phyloP scores from a whole-genome alignment of 2,888 invertebrate species.

The Pyrgus malvae region DNA sequence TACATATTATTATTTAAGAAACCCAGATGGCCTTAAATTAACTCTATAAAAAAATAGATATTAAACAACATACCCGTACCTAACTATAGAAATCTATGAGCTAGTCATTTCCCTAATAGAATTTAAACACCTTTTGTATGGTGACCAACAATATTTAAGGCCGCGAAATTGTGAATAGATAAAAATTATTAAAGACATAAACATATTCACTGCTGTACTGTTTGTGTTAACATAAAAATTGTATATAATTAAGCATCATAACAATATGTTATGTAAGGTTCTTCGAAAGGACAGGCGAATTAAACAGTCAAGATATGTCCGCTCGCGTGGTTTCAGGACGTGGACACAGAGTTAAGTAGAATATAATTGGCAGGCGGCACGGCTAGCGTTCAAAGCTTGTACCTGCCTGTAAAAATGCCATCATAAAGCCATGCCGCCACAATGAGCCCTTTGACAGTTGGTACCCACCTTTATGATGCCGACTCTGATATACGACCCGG shows the following conservation, averaged over 20 bases:
- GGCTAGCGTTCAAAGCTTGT: constrained; percentile 71
- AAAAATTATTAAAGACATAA: no score
- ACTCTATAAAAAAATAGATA: no score
- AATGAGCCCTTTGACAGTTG: constrained; percentile 79
- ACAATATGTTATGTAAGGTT: neutral
- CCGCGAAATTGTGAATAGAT: neutral
- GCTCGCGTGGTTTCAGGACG: constrained; percentile 18
- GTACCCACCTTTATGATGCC: constrained; percentile 78
- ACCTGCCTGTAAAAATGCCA: constrained; percentile 80
- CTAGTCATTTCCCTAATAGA: neutral
- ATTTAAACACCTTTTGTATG: neutral
- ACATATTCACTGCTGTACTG: no score
- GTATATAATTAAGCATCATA: no score
- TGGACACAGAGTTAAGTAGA: constrained; percentile 71
- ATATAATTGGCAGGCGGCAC: constrained; percentile 78
- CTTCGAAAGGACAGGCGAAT: constrained; percentile 13
- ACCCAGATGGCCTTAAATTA: neutral
- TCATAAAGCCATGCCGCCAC: constrained; percentile 76
- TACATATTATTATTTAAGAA: no score
- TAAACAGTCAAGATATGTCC: constrained; percentile 10
- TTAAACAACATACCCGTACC: no score
- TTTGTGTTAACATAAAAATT: no score
- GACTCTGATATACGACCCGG: constrained; percentile 71
- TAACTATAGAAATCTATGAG: no score
- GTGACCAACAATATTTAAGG: neutral